Evolutionary conservation across 2,113 vertebrate species (phyloP).

Genomic region (Haemorhous mexicanus): DNA sequence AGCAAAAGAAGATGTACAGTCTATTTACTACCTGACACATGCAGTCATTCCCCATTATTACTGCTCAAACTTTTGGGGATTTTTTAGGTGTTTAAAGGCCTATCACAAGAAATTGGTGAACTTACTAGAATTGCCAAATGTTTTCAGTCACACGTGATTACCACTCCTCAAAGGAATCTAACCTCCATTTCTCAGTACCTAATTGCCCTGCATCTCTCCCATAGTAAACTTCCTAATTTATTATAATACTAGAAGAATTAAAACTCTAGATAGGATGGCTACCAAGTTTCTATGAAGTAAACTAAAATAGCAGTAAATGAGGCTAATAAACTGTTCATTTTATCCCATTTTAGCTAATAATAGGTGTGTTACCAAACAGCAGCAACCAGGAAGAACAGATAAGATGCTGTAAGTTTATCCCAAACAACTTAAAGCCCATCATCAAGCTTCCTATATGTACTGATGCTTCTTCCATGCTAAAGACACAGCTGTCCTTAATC

Average conservation of each 20-base stretch:
- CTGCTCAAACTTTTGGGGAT: neutral
- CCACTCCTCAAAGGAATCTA: constrained; percentile 26
- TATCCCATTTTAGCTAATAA: neutral
- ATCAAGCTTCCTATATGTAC: neutral
- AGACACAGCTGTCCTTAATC: neutral
- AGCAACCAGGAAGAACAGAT: neutral
- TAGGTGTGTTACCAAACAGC: neutral
- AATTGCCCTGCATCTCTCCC: neutral
- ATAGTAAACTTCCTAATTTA: neutral
- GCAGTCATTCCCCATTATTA: constrained; percentile 22
- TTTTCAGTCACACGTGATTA: constrained; percentile 34
- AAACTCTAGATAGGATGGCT: neutral
- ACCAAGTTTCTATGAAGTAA: neutral
- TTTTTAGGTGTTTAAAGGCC: constrained; percentile 23
- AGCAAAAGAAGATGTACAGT: constrained; percentile 28
- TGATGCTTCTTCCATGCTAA: neutral
- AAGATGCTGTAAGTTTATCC: neutral
- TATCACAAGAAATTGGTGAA: constrained; percentile 43
- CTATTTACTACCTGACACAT: constrained; percentile 23
- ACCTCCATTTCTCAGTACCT: neutral
- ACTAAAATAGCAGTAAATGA: neutral
- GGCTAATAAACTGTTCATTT: neutral
- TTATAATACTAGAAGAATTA: neutral
- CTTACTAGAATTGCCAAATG: constrained; percentile 19
- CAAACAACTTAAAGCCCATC: neutral